Conservation (phyloP, 1,140 invertebrate species). For the Orussus abietinus region DNA sequence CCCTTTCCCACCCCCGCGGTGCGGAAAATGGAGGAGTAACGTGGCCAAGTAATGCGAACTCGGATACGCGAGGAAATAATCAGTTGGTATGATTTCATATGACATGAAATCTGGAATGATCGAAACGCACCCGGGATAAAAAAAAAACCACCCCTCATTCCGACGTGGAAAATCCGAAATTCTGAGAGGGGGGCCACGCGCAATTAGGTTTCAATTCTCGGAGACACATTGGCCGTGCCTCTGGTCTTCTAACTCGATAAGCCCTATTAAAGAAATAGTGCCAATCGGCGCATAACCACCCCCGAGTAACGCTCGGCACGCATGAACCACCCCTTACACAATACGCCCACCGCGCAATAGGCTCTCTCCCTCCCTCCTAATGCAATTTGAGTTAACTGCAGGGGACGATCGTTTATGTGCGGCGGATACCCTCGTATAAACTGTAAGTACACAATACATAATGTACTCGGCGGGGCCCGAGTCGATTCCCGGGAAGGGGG, state of each 20-base stretch:
- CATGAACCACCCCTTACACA: slow-evolving; percentile 15
- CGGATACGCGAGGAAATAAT: too few species aligned
- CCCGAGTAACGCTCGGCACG: slow-evolving; percentile 8
- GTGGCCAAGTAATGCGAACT: too few species aligned
- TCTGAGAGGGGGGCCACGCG: slow-evolving; percentile 31
- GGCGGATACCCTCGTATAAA: slow-evolving; percentile 26
- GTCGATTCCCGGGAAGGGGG: slow-evolving; percentile 17
- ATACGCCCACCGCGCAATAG: slow-evolving; percentile 30
- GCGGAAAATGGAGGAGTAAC: too few species aligned
- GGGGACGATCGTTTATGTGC: slow-evolving; percentile 30
- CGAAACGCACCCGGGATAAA: too few species aligned
- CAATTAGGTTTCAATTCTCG: slow-evolving; percentile 42
- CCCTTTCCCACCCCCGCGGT: too few species aligned
- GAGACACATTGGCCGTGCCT: too few species aligned
- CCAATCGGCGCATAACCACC: slow-evolving; percentile 16
- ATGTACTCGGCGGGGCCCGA: slow-evolving; percentile 26
- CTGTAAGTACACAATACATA: slow-evolving; percentile 39
- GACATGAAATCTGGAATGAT: too few species aligned
- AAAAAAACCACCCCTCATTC: too few species aligned
- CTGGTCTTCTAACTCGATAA: slow-evolving; percentile 40
- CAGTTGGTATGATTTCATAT: too few species aligned
- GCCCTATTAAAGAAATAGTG: slow-evolving; percentile 46
- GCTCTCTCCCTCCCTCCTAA: too few species aligned
- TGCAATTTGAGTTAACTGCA: slow-evolving; percentile 44
- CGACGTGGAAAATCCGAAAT: too few species aligned